These are phyloP conservation scores for Lycaon pictus DNA, from an alignment of 2,113 vertebrate species.

Conservation along the genomic window DNA sequence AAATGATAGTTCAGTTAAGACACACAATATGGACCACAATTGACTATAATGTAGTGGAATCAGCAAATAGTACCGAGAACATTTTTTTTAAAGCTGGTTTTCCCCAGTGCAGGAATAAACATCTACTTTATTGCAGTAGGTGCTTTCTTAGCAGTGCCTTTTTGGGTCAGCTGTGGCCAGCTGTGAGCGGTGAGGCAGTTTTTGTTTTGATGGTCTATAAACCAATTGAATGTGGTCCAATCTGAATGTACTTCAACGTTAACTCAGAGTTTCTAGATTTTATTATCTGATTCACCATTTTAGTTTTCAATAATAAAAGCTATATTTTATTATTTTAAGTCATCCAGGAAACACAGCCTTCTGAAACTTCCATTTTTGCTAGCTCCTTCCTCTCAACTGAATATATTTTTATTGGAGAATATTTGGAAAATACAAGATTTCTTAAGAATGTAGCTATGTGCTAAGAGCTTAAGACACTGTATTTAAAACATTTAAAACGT, in stretches of 20 bases:
- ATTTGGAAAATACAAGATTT: slow-evolving; percentile 18
- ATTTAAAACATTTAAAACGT: background rate
- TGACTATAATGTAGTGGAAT: background rate
- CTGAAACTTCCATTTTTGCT: background rate
- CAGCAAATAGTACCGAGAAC: background rate
- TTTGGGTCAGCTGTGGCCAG: background rate
- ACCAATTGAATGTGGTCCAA: background rate
- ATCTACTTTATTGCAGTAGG: background rate
- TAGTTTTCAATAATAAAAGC: slow-evolving; percentile 2
- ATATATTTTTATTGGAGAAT: background rate
- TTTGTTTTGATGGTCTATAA: background rate
- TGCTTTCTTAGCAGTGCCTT: background rate
- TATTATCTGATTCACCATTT: slow-evolving; percentile 1
- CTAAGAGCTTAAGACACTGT: background rate
- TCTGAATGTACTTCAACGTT: background rate
- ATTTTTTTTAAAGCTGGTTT: background rate
- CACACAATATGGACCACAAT: background rate
- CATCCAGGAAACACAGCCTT: background rate
- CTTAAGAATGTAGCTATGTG: background rate
- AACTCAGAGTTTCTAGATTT: background rate
- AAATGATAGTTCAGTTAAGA: background rate
- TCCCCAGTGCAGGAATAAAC: background rate
- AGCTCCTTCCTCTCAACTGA: background rate
- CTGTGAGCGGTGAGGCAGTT: background rate
- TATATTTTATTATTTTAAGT: background rate